phyloP scores from a whole-genome alignment of 2,888 invertebrate genomes.

The Thera britannica region DNA sequence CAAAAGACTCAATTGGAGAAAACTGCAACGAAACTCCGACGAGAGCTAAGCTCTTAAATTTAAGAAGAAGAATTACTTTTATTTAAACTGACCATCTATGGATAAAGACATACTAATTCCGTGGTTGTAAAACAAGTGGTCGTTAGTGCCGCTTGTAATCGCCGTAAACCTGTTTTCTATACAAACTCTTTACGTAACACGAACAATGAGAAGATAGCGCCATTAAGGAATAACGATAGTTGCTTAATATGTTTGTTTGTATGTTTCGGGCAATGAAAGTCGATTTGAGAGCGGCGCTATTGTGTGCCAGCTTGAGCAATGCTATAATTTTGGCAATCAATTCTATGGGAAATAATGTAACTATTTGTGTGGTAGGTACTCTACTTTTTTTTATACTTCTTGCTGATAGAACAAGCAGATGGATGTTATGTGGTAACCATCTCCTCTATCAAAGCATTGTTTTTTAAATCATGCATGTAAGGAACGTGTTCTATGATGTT shows the following conservation, averaged over 20 bases:
- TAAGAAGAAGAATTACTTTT: too few species aligned
- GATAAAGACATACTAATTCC: too few species aligned
- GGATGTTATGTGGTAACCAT: too few species aligned
- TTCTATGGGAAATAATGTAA: constrained; percentile 2
- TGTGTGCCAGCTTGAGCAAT: constrained; percentile 50
- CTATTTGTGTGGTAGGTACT: neutral
- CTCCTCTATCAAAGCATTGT: too few species aligned
- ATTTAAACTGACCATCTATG: neutral
- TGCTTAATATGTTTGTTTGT: constrained; percentile 75
- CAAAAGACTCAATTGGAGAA: too few species aligned
- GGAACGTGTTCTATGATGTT: too few species aligned
- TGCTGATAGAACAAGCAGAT: too few species aligned
- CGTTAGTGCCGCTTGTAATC: neutral
- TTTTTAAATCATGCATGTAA: too few species aligned
- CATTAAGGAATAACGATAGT: constrained; percentile 77
- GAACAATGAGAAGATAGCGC: constrained; percentile 79
- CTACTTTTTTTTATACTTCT: too few species aligned
- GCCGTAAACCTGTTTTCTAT: constrained; percentile 2
- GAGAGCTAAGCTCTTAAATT: too few species aligned
- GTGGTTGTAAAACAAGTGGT: neutral
- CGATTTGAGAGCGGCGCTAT: constrained; percentile 64
- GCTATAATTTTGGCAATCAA: constrained; percentile 28
- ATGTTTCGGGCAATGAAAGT: constrained; percentile 67
- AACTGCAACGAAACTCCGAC: too few species aligned
- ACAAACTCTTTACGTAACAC: constrained; percentile 68